These are phyloP conservation scores for Mythimna pallens DNA, from an alignment of 2,888 invertebrate genomes.

Conservation along the genomic window DNA sequence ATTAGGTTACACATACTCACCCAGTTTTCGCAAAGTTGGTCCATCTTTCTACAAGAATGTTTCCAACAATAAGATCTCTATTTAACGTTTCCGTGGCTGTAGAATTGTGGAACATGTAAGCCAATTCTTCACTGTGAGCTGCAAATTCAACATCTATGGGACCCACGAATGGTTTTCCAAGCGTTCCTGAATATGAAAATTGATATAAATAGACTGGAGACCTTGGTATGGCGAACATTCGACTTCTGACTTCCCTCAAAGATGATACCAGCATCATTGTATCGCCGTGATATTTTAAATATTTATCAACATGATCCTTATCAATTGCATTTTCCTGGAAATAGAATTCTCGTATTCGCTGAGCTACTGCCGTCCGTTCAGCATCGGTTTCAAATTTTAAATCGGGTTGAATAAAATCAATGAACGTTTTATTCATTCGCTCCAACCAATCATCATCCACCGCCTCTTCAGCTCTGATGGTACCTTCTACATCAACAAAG, in stretches of 20 bases:
- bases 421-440: slow-evolving; percentile 80
- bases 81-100: slow-evolving; percentile 51
- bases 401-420: slow-evolving; percentile 82
- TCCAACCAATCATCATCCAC: slow-evolving; percentile 78
- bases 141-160: slow-evolving; percentile 75
- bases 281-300: slow-evolving; percentile 82
- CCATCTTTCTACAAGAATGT: slow-evolving; percentile 84
- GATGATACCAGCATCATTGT: slow-evolving; percentile 84
- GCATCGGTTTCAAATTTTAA: slow-evolving; percentile 73
- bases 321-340: slow-evolving; percentile 72
- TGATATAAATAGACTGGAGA: slow-evolving; percentile 80
- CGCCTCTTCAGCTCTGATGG: slow-evolving; percentile 80
- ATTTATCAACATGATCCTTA: slow-evolving; percentile 69
- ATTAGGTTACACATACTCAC: slow-evolving; percentile 67
- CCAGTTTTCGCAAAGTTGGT: slow-evolving; percentile 84
- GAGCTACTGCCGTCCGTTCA: slow-evolving; percentile 66
- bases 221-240: slow-evolving; percentile 66
- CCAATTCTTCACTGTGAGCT: slow-evolving; percentile 83
- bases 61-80: slow-evolving; percentile 74
- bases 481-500: slow-evolving; percentile 85
- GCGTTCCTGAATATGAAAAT: slow-evolving; percentile 83
- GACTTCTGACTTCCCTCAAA: slow-evolving; percentile 78
- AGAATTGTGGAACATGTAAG: slow-evolving; percentile 78
- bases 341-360: slow-evolving; percentile 77
- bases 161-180: slow-evolving; percentile 77